Evolutionary conservation across 1,140 invertebrate species (phyloP).

Genomic region (Bilobella aurantiaca): DNA sequence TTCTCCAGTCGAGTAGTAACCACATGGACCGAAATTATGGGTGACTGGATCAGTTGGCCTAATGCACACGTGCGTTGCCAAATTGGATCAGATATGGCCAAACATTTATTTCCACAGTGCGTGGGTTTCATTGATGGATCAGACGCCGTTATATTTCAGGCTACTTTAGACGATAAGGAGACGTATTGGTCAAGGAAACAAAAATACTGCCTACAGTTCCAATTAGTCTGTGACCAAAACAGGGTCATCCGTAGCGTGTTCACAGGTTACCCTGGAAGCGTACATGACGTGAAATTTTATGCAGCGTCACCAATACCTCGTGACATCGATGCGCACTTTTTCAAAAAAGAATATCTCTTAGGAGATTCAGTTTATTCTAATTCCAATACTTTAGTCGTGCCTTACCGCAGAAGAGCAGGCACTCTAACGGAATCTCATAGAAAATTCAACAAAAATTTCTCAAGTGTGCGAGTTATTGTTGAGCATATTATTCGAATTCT

Average conservation of each 20-base stretch:
- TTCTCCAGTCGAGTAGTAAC: not conserved
- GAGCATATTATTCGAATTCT: constrained; percentile 12
- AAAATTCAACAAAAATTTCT: constrained; percentile 10
- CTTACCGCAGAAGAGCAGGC: not conserved
- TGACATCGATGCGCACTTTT: not conserved
- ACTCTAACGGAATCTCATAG: not conserved
- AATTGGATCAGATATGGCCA: not conserved
- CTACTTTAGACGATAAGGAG: constrained; percentile 12
- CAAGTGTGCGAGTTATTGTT: constrained; percentile 11
- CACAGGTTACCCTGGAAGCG: constrained; percentile 19
- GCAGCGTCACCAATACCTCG: not conserved
- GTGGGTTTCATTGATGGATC: constrained; percentile 21
- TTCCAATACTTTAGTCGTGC: constrained; percentile 5
- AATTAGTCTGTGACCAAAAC: constrained; percentile 13
- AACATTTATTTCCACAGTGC: constrained; percentile 10
- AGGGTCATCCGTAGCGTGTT: not conserved
- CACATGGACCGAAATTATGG: not conserved
- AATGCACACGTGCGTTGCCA: not conserved
- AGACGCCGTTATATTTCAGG: constrained; percentile 9
- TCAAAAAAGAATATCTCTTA: constrained; percentile 10
- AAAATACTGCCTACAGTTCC: constrained; percentile 17
- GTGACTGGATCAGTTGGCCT: constrained; percentile 12
- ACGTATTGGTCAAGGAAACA: constrained; percentile 21
- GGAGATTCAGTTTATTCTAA: constrained; percentile 16
- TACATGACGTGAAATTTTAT: constrained; percentile 22